A percentile compares a stretch with the other conserved stretches of the same genome.
phyloP scores from a whole-genome alignment of 2,888 invertebrate genomes.

The Gasteruption jaculator region DNA sequence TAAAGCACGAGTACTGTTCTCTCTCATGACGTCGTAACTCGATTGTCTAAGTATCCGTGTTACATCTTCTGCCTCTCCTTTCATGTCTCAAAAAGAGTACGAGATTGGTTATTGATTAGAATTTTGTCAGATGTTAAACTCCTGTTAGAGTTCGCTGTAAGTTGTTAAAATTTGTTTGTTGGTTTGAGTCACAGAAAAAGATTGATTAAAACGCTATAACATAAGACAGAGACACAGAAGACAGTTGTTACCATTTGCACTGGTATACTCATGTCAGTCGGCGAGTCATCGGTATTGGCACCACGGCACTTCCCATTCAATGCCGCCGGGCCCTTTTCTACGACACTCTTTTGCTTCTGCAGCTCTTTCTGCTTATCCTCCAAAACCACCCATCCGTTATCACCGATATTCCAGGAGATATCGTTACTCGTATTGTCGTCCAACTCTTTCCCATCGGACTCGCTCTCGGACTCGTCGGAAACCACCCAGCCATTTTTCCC shows the following conservation, averaged over 20 bases:
- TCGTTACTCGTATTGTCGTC: slow-evolving; percentile 1
- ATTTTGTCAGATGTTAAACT: too few species aligned
- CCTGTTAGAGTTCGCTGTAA: too few species aligned
- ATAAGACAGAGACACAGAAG: slow-evolving; percentile 50
- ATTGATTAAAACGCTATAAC: slow-evolving; percentile 50
- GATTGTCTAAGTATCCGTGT: too few species aligned
- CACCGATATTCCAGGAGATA: slow-evolving; percentile 27
- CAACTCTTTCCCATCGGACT: slow-evolving; percentile 25
- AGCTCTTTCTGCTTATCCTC: too few species aligned
- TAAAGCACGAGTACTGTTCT: too few species aligned
- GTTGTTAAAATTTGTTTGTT: neutral
- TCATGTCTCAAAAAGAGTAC: too few species aligned
- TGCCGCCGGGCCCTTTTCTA: slow-evolving; percentile 20
- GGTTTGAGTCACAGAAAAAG: slow-evolving; percentile 40
- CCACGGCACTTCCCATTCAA: neutral
- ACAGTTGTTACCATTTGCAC: slow-evolving; percentile 52
- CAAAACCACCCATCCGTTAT: slow-evolving; percentile 31
- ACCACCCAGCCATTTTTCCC: slow-evolving; percentile 39
- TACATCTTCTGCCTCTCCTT: too few species aligned
- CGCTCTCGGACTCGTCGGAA: slow-evolving; percentile 36
- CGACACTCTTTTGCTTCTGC: slow-evolving; percentile 5
- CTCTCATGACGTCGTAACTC: too few species aligned
- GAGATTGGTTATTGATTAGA: too few species aligned
- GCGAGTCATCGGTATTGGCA: slow-evolving; percentile 29
- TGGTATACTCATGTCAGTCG: slow-evolving; percentile 42